Evolutionary conservation across 2,113 vertebrate genomes (phyloP), one percentile per base, ranked within the genome.

Genomic region (Vimba vimba): DNA sequence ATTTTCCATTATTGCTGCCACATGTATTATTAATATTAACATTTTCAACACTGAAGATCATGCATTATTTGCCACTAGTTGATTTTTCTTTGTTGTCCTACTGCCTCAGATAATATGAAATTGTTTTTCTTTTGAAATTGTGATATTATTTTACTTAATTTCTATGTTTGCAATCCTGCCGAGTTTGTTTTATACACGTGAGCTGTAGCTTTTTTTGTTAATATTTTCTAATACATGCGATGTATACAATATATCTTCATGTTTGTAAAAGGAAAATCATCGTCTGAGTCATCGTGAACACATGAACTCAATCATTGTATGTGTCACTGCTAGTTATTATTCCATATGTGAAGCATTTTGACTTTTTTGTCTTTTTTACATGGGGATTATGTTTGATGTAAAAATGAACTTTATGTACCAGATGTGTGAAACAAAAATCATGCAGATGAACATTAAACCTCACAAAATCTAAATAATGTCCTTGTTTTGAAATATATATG

Each of bases 391-490:
- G 89, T 93, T 91, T 89, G 59, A 66, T 94, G 93, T 94, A 94
- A 93, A 93, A 93, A 93, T 92, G 91, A 91, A 92, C 89, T 90
- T 66, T 55, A 87, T 92, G 87, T 93, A 93, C 90, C 89, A 89
- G 89, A 93, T 92, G 93, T 93, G 91, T 93, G 92, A 36, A 87
- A 79, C 80, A 85, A 82, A 88, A 90, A 85, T 92, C 84, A 91
- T 94, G 90, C 90, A 93, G 91, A 93, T 94, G 92, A 93, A 92
- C 91, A 95, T 93, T 94, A 94, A 95, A 94, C 90, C 90, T 94
- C 93, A 94, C 93, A 91, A 93, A 92, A 84, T 92, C 89, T 82
- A 86, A 77, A 33, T 85, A 55, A 52, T 57, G 76, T 6, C 60
- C 17, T 39, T 21, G 39, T 76, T 39, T 39, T 76, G 2, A 27